These are phyloP conservation scores for Craseonycteris thonglongyai DNA, from an alignment of 2,113 vertebrate species.

Conservation along the genomic window DNA sequence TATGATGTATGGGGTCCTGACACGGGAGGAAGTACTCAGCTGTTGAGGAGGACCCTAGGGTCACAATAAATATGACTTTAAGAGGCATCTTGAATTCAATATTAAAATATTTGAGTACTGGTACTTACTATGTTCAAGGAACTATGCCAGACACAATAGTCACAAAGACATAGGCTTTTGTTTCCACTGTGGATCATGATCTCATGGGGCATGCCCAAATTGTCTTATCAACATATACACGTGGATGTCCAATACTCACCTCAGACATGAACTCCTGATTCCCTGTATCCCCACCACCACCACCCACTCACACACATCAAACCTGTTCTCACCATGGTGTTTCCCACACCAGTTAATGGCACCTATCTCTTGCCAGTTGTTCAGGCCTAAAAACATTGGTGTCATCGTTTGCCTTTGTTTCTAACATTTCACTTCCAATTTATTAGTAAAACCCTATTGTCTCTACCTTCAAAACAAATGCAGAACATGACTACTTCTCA, in stretches of 20 bases:
- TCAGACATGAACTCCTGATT: neutral
- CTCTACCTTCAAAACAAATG: neutral
- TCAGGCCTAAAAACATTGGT: neutral
- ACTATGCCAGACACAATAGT: neutral
- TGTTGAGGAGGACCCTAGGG: neutral
- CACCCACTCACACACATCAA: neutral
- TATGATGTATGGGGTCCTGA: neutral
- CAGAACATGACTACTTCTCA: neutral
- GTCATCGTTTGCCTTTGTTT: neutral
- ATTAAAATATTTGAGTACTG: slow-evolving; percentile 11
- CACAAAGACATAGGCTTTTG: neutral
- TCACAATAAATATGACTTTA: slow-evolving; percentile 1
- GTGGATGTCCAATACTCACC: neutral
- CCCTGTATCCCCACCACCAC: neutral
- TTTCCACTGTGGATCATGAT: neutral
- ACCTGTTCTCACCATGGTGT: neutral
- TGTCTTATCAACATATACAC: neutral
- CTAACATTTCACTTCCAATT: neutral
- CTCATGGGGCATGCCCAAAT: neutral
- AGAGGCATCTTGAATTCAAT: neutral
- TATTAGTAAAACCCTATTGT: neutral
- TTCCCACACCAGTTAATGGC: neutral
- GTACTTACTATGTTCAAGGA: neutral
- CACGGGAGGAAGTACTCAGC: neutral
- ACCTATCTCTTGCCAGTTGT: neutral